These are phyloP conservation scores for Hystrix brachyura DNA, from an alignment of 2,113 vertebrate genomes.

Conservation along the genomic window DNA sequence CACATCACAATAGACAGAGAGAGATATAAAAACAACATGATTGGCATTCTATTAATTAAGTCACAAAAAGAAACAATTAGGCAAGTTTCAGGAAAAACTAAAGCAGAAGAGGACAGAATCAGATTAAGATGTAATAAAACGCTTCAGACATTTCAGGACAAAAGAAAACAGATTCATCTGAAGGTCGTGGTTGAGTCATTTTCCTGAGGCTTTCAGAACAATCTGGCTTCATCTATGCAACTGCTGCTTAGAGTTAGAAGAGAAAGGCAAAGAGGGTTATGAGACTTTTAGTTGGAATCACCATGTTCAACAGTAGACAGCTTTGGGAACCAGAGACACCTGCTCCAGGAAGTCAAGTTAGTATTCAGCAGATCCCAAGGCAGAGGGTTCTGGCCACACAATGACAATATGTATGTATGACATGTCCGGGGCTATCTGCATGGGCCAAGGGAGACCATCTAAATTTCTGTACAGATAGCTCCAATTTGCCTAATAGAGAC, in stretches of 20 bases:
- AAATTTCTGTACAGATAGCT: background rate
- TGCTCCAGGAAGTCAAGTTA: slow-evolving; percentile 66
- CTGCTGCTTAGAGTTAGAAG: slow-evolving; percentile 56
- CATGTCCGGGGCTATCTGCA: slow-evolving; percentile 66
- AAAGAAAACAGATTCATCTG: slow-evolving; percentile 80
- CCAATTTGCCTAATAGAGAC: background rate
- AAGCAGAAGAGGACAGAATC: slow-evolving; percentile 80
- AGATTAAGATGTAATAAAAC: slow-evolving; percentile 86
- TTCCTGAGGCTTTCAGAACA: slow-evolving; percentile 43
- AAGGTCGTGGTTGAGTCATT: slow-evolving; percentile 52
- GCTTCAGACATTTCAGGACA: slow-evolving; percentile 86
- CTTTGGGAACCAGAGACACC: slow-evolving; percentile 52
- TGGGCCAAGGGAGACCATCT: slow-evolving; percentile 69
- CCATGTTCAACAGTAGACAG: slow-evolving; percentile 31
- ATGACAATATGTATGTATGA: slow-evolving; percentile 51
- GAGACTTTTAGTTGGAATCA: slow-evolving; percentile 30
- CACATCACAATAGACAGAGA: slow-evolving; percentile 89
- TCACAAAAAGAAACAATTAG: slow-evolving; percentile 87
- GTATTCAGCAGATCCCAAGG: slow-evolving; percentile 49
- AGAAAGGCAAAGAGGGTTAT: slow-evolving; percentile 67
- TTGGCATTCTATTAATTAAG: slow-evolving; percentile 88
- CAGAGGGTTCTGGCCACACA: slow-evolving; percentile 51
- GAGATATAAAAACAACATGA: slow-evolving; percentile 87
- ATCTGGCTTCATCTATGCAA: slow-evolving; percentile 45
- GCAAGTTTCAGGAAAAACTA: slow-evolving; percentile 87